phyloP scores from a whole-genome alignment of 2,113 vertebrate species.

The Tragelaphus strepsiceros region DNA sequence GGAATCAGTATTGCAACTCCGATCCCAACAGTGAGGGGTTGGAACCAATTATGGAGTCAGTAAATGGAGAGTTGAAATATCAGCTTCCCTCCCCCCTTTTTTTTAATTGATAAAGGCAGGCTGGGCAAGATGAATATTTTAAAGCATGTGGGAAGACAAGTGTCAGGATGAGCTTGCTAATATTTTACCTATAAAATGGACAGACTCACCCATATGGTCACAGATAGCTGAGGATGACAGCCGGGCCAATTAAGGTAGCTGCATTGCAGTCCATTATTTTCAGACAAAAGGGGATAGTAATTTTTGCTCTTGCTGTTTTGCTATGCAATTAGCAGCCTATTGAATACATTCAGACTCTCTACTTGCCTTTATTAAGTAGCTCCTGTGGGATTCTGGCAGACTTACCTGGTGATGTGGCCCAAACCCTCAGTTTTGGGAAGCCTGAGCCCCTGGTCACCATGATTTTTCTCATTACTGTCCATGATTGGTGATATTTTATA shows the following conservation, averaged over 20 bases:
- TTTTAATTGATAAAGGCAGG: neutral
- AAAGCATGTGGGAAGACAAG: neutral
- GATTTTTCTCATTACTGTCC: neutral
- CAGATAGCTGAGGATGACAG: neutral
- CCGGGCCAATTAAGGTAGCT: neutral
- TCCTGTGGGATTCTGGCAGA: neutral
- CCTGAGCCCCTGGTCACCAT: neutral
- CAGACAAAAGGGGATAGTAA: neutral
- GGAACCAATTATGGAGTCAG: neutral
- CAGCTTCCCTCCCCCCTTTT: neutral
- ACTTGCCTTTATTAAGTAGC: neutral
- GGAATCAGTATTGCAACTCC: neutral
- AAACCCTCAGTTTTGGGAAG: neutral
- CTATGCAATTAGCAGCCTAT: neutral
- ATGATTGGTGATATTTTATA: neutral
- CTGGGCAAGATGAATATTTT: neutral
- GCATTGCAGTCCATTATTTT: neutral
- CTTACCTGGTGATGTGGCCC: neutral
- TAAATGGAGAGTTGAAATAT: neutral
- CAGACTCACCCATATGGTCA: neutral
- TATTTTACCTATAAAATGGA: slow-evolving; percentile 18
- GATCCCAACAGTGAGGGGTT: neutral
- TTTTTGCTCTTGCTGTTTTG: neutral
- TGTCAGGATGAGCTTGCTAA: slow-evolving; percentile 40
- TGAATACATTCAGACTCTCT: neutral